These are phyloP conservation scores for Ctenomys sociabilis DNA, from an alignment of 2,113 vertebrate genomes.

Conservation along the genomic window DNA sequence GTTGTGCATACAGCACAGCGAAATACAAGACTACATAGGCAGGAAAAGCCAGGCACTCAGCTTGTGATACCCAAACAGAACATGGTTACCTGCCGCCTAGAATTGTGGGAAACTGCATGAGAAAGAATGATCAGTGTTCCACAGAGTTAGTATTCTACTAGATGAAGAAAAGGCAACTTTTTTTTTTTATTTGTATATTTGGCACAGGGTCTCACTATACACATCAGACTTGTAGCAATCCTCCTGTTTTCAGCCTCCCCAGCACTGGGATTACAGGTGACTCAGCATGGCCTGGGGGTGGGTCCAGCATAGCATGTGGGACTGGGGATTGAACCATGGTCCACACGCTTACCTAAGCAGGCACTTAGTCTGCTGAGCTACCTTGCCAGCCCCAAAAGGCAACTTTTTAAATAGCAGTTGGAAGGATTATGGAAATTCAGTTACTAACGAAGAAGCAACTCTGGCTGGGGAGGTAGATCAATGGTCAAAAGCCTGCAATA, in stretches of 20 bases:
- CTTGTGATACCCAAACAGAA: neutral
- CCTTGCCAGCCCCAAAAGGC: neutral
- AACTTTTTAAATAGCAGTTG: neutral
- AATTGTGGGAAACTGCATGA: constrained; percentile 3
- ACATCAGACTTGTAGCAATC: no score
- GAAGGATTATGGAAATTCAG: neutral
- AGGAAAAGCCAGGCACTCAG: neutral
- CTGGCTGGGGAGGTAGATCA: neutral
- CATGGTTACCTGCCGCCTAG: neutral
- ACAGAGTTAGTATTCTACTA: neutral
- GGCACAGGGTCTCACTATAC: no score
- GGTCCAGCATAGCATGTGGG: no score
- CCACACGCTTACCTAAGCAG: no score
- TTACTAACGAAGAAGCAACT: neutral
- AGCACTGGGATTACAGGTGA: no score
- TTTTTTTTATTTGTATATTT: neutral
- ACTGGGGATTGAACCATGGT: no score
- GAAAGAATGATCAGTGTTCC: constrained; percentile 25
- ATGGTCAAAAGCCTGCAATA: neutral
- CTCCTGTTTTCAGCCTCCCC: no score
- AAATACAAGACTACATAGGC: neutral
- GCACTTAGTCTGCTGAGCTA: no score
- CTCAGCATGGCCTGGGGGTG: no score
- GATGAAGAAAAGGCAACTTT: constrained; percentile 49
- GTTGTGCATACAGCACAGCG: neutral